Evolutionary conservation across 1,140 invertebrate species (phyloP).

Genomic region (Bombyx mori): ASM3026992v2 NC_085117.1:14494001-14494500

Average conservation of each 20-base stretch:
- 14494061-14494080: not conserved
- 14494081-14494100: no score
- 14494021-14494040: no score
- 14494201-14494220: constrained; percentile 54
- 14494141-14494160: constrained; percentile 19
- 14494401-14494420: constrained; percentile 55
- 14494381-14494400: constrained; percentile 48
- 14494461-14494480: not conserved
- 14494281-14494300: constrained; percentile 53
- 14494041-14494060: not conserved
- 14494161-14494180: constrained; percentile 29
- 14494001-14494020: no score
- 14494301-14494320: constrained; percentile 60
- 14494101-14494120: constrained; percentile 6
- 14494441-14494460: constrained; percentile 1
- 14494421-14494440: constrained; percentile 14
- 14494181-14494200: constrained; percentile 46
- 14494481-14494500: no score
- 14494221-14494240: constrained; percentile 56
- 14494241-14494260: constrained; percentile 69
- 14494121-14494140: constrained; percentile 16
- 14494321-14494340: constrained; percentile 40
- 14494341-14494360: constrained; percentile 50
- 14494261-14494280: constrained; percentile 44
- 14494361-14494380: constrained; percentile 25